These are phyloP conservation scores for Leptatherina wallacei DNA, from an alignment of 2,797 vertebrate genomes.

Conservation along the genomic window DNA sequence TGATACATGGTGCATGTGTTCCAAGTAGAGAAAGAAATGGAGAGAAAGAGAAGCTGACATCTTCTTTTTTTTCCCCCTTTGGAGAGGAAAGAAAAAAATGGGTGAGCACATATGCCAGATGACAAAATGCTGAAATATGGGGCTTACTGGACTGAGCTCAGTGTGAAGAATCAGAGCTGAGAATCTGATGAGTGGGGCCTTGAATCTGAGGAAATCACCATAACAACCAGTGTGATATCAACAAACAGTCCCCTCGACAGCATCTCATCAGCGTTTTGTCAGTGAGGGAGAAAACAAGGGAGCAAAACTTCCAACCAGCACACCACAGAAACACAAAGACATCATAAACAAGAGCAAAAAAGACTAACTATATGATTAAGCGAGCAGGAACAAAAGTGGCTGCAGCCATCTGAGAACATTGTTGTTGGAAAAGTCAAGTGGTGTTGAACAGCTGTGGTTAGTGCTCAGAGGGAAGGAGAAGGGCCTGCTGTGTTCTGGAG, in stretches of 20 bases:
- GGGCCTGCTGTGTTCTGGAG: slow-evolving; percentile 60
- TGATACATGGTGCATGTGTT: slow-evolving; percentile 71
- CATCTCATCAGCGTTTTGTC: slow-evolving; percentile 22
- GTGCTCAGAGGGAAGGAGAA: slow-evolving; percentile 51
- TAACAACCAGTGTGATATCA: slow-evolving; percentile 44
- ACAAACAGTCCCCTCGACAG: slow-evolving; percentile 31
- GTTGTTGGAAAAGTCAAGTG: slow-evolving; percentile 77
- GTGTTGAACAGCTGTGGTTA: slow-evolving; percentile 75
- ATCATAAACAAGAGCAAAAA: slow-evolving; percentile 9
- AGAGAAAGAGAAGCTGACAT: slow-evolving; percentile 17
- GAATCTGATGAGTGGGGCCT: slow-evolving; percentile 45
- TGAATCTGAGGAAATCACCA: slow-evolving; percentile 44
- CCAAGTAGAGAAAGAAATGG: slow-evolving; percentile 15
- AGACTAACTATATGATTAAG: slow-evolving; percentile 38
- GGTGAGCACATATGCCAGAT: slow-evolving; percentile 34
- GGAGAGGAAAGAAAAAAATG: slow-evolving; percentile 45
- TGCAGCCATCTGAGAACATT: slow-evolving; percentile 64
- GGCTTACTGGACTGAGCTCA: slow-evolving; percentile 38
- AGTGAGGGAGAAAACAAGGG: slow-evolving; percentile 13
- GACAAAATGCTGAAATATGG: slow-evolving; percentile 59
- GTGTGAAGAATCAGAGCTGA: slow-evolving; percentile 38
- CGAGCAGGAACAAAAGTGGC: slow-evolving; percentile 57
- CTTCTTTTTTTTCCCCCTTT: slow-evolving; percentile 21
- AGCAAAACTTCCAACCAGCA: slow-evolving; percentile 8
- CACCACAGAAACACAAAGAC: slow-evolving; percentile 5